Percentiles rank a stretch among this genome's conserved stretches.
Evolutionary conservation across 2,113 vertebrate species (phyloP).

Genomic region (Noturus placidus): DNA sequence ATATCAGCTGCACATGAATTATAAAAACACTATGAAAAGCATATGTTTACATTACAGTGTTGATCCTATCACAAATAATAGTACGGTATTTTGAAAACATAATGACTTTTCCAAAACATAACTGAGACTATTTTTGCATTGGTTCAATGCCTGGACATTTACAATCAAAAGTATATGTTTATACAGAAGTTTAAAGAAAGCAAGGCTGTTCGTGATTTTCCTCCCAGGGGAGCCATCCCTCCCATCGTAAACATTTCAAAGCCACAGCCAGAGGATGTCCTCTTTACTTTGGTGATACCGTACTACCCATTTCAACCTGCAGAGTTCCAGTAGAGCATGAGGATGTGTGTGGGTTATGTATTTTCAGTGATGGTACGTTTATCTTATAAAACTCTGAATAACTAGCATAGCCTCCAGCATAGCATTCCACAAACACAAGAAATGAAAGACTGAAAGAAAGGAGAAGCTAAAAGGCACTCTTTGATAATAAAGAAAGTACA

Average conservation of each 20-base stretch:
- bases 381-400: conserved; percentile 14
- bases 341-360: conserved; percentile 21
- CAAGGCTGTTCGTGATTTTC: conserved; percentile 17
- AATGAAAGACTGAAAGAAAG: conserved; percentile 7
- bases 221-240: conserved; percentile 25
- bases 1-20: neutral
- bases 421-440: conserved; percentile 19
- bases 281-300: conserved; percentile 14
- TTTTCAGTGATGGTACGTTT: neutral
- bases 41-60: neutral
- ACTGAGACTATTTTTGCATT: neutral
- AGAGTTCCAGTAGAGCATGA: neutral
- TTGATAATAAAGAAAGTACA: neutral
- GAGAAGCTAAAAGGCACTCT: neutral
- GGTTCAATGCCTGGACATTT: neutral
- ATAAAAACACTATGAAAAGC: conserved; percentile 4
- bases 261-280: conserved; percentile 35
- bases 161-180: neutral
- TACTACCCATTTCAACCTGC: conserved; percentile 25
- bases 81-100: neutral
- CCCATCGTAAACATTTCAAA: conserved; percentile 31
- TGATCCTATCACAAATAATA: neutral
- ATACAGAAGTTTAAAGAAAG: conserved; percentile 23
- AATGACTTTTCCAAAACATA: neutral
- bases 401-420: neutral